Conservation (phyloP, 2,113 vertebrate species). For the Gymnorhina tibicen region DNA sequence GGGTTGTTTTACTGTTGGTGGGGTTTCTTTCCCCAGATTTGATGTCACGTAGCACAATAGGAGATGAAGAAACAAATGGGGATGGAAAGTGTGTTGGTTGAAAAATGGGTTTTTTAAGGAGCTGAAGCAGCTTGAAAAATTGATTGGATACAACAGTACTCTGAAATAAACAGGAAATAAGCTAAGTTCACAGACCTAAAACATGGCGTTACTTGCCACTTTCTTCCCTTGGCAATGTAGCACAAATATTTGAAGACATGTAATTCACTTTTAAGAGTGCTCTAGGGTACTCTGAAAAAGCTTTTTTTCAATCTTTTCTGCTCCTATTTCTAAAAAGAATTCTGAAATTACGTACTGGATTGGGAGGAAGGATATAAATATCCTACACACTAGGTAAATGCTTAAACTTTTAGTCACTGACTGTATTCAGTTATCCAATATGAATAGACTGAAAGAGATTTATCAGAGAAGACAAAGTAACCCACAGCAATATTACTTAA, state of each 20-base stretch:
- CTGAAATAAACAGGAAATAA: background rate
- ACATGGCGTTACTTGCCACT: background rate
- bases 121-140: background rate
- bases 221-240: background rate
- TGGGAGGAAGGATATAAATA: background rate
- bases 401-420: background rate
- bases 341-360: background rate
- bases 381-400: background rate
- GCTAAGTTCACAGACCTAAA: background rate
- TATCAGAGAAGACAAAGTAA: background rate
- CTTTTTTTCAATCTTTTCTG: background rate
- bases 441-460: background rate
- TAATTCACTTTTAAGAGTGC: background rate
- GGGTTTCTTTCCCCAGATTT: background rate
- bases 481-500: background rate
- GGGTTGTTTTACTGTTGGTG: background rate
- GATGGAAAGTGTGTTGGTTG: background rate
- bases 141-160: background rate
- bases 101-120: background rate
- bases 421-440: background rate
- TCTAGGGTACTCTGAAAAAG: background rate
- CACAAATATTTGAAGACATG: background rate
- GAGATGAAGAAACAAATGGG: background rate
- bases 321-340: background rate
- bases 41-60: background rate